phyloP scores from a whole-genome alignment of 2,888 invertebrate genomes.

The Tenodera sinensis region DNA sequence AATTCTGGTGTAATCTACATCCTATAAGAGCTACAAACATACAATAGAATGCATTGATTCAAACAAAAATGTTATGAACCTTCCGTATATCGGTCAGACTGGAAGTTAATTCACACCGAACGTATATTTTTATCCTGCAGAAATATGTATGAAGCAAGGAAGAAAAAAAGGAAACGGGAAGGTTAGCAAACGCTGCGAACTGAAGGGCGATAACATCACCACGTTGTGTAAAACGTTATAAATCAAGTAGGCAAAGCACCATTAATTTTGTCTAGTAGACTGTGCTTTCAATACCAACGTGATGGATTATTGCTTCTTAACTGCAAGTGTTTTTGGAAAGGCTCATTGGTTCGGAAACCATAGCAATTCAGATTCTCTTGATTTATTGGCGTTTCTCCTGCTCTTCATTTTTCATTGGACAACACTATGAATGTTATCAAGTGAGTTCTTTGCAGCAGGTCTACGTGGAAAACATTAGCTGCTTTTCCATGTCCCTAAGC shows the following conservation, averaged over 20 bases:
- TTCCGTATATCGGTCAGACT: too few relatives aligned
- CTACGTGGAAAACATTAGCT: too few relatives aligned
- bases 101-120: too few relatives aligned
- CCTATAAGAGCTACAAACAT: too few relatives aligned
- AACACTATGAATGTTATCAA: not conserved
- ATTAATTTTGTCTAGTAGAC: not conserved
- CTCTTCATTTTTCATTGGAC: not conserved
- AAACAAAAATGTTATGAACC: too few relatives aligned
- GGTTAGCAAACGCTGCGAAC: not conserved
- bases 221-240: not conserved
- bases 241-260: not conserved
- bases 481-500: too few relatives aligned
- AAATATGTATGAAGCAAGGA: not conserved
- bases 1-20: too few relatives aligned
- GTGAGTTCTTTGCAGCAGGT: not conserved
- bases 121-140: too few relatives aligned
- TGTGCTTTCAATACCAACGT: not conserved
- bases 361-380: not conserved
- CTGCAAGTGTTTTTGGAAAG: not conserved
- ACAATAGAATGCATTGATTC: too few relatives aligned
- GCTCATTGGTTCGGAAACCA: not conserved
- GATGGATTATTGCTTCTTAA: not conserved
- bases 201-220: not conserved
- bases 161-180: not conserved
- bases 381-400: not conserved